Percentiles rank a stretch among this genome's conserved stretches.
phyloP scores from a whole-genome alignment of 2,888 invertebrate species.

The Clitarchus hookeri region DNA sequence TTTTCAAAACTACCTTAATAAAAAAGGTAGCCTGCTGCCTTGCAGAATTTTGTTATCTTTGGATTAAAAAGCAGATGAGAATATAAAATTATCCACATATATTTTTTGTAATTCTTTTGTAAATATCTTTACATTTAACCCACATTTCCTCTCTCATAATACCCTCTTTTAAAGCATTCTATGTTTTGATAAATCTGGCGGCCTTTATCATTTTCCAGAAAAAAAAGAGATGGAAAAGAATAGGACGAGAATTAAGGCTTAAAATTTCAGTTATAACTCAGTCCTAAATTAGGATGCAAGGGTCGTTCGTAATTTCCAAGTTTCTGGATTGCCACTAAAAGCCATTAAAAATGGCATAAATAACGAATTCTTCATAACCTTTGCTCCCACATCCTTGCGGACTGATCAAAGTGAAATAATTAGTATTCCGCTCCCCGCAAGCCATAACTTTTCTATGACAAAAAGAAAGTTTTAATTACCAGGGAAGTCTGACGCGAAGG shows the following conservation, averaged over 20 bases:
- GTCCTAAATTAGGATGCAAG: not conserved
- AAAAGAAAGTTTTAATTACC: constrained; percentile 2
- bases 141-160: too few relatives aligned
- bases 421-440: not conserved
- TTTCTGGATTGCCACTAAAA: not conserved
- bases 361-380: not conserved
- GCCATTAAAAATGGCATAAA: not conserved
- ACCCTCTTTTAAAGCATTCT: too few relatives aligned
- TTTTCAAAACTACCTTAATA: too few relatives aligned
- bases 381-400: not conserved
- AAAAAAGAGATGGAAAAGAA: not conserved
- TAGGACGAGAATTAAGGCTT: not conserved
- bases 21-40: too few relatives aligned
- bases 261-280: not conserved
- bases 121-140: too few relatives aligned
- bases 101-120: too few relatives aligned
- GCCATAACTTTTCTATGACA: not conserved
- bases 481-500: not conserved
- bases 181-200: too few relatives aligned
- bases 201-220: too few relatives aligned
- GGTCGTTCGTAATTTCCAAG: not conserved
- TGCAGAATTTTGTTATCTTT: too few relatives aligned
- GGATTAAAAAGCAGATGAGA: too few relatives aligned
- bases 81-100: too few relatives aligned
- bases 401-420: constrained; percentile 9